Evolutionary conservation across 2,888 invertebrate genomes (phyloP).

Genomic region (Gastrophysa polygoni): DNA sequence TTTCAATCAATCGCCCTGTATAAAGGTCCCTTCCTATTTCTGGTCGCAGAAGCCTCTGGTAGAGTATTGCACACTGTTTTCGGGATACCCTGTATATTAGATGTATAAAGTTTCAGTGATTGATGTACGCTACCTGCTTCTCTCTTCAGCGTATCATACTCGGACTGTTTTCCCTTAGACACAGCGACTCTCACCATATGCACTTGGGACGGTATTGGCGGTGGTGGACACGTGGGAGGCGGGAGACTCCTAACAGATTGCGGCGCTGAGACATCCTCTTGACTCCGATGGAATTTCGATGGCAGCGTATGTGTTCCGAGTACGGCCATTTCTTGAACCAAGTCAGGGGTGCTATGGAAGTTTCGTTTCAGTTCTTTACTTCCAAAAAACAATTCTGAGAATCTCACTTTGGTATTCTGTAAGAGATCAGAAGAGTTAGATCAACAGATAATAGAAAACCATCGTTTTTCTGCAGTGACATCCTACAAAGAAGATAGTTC

Average conservation of each 20-base stretch:
- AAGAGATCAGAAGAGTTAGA: slow-evolving; percentile 34
- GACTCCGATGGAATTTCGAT: slow-evolving; percentile 68
- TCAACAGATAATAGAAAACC: too few relatives aligned
- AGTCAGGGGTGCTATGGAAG: slow-evolving; percentile 90
- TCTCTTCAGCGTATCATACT: slow-evolving; percentile 52
- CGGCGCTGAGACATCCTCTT: slow-evolving; percentile 67
- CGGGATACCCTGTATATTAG: too few relatives aligned
- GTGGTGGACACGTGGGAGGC: slow-evolving; percentile 83
- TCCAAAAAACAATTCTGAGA: slow-evolving; percentile 60
- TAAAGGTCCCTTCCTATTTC: too few relatives aligned
- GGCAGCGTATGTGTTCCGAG: slow-evolving; percentile 33
- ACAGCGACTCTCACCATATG: slow-evolving; percentile 74
- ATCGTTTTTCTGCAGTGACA: too few relatives aligned
- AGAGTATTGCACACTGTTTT: too few relatives aligned
- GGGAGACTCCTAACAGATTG: slow-evolving; percentile 62
- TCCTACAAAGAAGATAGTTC: too few relatives aligned
- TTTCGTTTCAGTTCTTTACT: slow-evolving; percentile 72
- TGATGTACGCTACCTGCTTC: slow-evolving; percentile 54
- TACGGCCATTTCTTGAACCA: slow-evolving; percentile 60
- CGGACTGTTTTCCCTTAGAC: slow-evolving; percentile 52
- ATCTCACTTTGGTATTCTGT: slow-evolving; percentile 63
- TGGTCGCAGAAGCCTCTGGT: too few relatives aligned
- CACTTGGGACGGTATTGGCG: slow-evolving; percentile 73
- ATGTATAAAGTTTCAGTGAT: too few relatives aligned
- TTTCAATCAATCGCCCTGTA: too few relatives aligned